phyloP scores from a whole-genome alignment of 2,113 vertebrate species.

The Carlito syrichta region DNA sequence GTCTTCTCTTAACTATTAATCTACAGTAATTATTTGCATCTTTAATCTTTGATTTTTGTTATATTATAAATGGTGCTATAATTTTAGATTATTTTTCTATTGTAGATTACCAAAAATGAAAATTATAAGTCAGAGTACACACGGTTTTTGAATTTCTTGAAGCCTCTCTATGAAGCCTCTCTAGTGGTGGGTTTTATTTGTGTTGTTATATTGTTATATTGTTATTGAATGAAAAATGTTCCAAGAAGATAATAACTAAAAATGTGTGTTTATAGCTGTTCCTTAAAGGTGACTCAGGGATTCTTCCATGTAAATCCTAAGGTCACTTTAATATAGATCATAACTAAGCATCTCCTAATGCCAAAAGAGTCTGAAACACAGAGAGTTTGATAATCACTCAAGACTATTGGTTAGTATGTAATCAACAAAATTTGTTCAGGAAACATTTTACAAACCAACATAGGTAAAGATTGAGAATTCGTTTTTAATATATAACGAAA shows the following conservation, averaged over 20 bases:
- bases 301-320: neutral
- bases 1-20: neutral
- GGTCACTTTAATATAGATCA: neutral
- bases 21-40: neutral
- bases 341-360: neutral
- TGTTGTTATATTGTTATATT: neutral
- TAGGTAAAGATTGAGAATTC: neutral
- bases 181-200: neutral
- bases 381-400: neutral
- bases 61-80: neutral
- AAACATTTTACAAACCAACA: neutral
- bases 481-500: neutral
- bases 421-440: neutral
- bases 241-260: neutral
- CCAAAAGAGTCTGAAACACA: neutral
- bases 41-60: neutral
- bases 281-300: neutral
- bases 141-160: neutral
- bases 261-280: neutral
- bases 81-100: neutral
- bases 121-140: neutral
- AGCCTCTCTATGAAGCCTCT: neutral
- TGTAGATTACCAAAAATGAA: neutral
- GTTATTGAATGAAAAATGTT: neutral
- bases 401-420: neutral